Conservation (phyloP, 2,888 invertebrate species). For the Cerastis leucographa region DNA sequence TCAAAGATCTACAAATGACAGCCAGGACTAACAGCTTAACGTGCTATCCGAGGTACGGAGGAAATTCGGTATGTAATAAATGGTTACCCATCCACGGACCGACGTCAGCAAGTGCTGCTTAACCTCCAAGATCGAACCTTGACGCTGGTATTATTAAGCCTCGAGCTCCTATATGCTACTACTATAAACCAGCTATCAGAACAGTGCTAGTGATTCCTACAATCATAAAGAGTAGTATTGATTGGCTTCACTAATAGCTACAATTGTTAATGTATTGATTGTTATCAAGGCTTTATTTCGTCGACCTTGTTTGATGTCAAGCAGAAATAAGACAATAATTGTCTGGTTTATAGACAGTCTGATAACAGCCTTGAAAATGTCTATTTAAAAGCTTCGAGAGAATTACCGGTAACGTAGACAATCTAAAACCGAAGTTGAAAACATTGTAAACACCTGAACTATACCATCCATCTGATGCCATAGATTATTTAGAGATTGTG, state of each 20-base stretch:
- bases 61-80: neutral
- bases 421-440: neutral
- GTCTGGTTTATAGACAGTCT: neutral
- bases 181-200: neutral
- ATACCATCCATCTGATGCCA: neutral
- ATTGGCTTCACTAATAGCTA: conserved; percentile 33
- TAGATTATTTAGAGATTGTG: neutral
- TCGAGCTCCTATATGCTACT: neutral
- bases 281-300: conserved; percentile 19
- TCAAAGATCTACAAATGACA: neutral
- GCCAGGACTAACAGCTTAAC: neutral
- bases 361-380: neutral
- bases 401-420: neutral
- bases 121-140: neutral
- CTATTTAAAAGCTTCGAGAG: neutral
- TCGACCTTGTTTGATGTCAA: conserved; percentile 9
- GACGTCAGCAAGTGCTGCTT: neutral
- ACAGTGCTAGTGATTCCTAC: conserved; percentile 1
- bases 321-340: conserved; percentile 18
- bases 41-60: neutral
- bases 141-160: neutral
- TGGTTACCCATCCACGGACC: neutral
- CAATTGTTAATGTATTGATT: conserved; percentile 30
- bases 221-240: conserved; percentile 23
- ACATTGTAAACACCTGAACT: neutral